Percentiles rank a stretch among this genome's conserved stretches.
These are phyloP conservation scores for Papilio xuthus DNA, from an alignment of 1,140 invertebrate genomes.

Conservation along the genomic window DNA sequence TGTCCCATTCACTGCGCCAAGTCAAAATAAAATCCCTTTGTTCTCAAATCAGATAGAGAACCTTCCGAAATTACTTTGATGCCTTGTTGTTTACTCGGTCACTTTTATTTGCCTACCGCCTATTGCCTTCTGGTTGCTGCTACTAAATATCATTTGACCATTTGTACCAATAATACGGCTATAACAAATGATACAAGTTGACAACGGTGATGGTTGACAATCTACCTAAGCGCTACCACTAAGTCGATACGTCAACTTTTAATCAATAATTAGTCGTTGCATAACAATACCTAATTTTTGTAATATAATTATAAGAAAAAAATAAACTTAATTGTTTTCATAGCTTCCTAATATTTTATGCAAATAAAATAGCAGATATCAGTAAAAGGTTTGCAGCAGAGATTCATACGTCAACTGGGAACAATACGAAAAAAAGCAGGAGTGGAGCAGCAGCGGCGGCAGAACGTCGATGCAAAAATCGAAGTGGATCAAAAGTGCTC, in stretches of 20 bases:
- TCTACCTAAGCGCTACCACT: too few relatives aligned
- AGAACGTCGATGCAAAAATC: slow-evolving; percentile 1
- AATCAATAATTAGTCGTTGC: too few relatives aligned
- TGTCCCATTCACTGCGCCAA: slow-evolving; percentile 8
- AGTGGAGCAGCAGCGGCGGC: not conserved
- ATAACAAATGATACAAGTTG: too few relatives aligned
- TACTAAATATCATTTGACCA: too few relatives aligned
- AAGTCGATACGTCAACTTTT: too few relatives aligned
- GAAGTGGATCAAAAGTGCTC: slow-evolving; percentile 26
- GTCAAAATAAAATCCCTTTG: slow-evolving; percentile 20
- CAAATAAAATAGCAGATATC: not conserved
- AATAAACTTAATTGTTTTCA: too few relatives aligned
- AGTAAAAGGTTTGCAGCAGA: not conserved
- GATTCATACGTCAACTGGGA: not conserved
- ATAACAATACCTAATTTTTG: too few relatives aligned
- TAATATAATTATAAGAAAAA: too few relatives aligned
- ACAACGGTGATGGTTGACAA: too few relatives aligned
- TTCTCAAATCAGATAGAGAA: slow-evolving; percentile 22
- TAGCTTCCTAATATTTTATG: not conserved
- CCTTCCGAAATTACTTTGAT: not conserved
- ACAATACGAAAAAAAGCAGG: slow-evolving; percentile 10
- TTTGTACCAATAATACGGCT: not conserved
- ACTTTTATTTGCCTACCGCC: not conserved
- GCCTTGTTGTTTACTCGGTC: not conserved
- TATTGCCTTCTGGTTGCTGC: not conserved